A percentile compares a stretch with the other conserved stretches of the same genome.
Evolutionary conservation across 2,797 vertebrate genomes (phyloP).

Genomic region (Anas capensis): DNA sequence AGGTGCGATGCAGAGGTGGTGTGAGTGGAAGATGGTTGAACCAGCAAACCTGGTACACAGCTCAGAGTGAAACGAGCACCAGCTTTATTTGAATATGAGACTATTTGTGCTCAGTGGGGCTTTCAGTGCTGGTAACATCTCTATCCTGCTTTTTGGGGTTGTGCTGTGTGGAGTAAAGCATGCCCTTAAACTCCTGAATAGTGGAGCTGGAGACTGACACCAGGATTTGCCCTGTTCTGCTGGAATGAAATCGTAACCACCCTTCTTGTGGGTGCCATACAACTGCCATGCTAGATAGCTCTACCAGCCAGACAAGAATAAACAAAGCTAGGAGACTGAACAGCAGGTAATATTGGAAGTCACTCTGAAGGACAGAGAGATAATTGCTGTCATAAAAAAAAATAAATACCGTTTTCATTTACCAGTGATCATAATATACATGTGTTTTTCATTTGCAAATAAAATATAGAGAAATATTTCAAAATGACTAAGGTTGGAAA

Average conservation of each 20-base stretch:
- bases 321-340: neutral
- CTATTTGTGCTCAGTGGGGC: neutral
- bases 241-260: neutral
- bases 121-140: neutral
- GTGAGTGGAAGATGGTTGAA: neutral
- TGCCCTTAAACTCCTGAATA: neutral
- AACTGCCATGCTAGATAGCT: neutral
- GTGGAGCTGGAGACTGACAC: rapidly evolving
- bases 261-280: neutral
- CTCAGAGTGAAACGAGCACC: rapidly evolving
- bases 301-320: neutral
- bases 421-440: neutral
- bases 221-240: neutral
- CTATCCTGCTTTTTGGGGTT: neutral
- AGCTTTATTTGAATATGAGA: neutral
- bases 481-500: neutral
- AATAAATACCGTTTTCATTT: neutral
- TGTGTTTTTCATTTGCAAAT: neutral
- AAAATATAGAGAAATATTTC: neutral
- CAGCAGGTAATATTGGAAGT: neutral
- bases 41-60: rapidly evolving
- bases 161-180: rapidly evolving
- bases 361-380: neutral
- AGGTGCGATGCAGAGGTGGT: rapidly evolving
- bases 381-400: neutral